phyloP scores from a whole-genome alignment of 2,888 invertebrate species.

The Lissocephala sabroskyi region DNA sequence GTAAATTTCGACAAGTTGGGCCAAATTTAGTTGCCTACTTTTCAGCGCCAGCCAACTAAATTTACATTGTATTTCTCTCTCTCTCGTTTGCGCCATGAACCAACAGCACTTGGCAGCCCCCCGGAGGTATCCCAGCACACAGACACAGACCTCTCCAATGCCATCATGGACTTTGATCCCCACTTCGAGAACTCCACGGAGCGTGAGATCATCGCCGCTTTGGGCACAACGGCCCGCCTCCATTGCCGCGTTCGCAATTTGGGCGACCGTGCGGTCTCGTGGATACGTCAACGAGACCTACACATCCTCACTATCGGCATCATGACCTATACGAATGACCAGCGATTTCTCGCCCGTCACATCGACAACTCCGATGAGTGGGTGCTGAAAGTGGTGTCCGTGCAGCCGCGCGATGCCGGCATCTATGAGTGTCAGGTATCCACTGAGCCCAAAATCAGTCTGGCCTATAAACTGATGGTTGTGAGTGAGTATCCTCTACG shows the following conservation, averaged over 20 bases:
- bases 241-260: slow-evolving; percentile 88
- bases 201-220: slow-evolving; percentile 86
- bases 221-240: slow-evolving; percentile 87
- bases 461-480: slow-evolving; percentile 80
- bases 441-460: slow-evolving; percentile 85
- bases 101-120: slow-evolving; percentile 7
- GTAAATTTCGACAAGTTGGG: too few relatives aligned
- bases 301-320: slow-evolving; percentile 84
- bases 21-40: too few relatives aligned
- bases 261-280: slow-evolving; percentile 86
- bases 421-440: slow-evolving; percentile 85
- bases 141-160: slow-evolving; percentile 59
- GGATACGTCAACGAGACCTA: slow-evolving; percentile 88
- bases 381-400: slow-evolving; percentile 81
- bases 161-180: slow-evolving; percentile 74
- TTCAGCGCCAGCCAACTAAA: too few relatives aligned
- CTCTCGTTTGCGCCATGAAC: too few relatives aligned
- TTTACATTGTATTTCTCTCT: too few relatives aligned
- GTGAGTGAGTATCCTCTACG: slow-evolving; percentile 79
- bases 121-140: not conserved
- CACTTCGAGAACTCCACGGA: slow-evolving; percentile 89
- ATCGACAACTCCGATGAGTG: slow-evolving; percentile 82
- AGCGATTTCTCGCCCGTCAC: slow-evolving; percentile 81
- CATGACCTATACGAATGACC: slow-evolving; percentile 82
- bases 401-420: slow-evolving; percentile 80